These are phyloP conservation scores for Gymnocephalus cernua DNA, from an alignment of 2,113 vertebrate genomes.

Conservation along the genomic window DNA sequence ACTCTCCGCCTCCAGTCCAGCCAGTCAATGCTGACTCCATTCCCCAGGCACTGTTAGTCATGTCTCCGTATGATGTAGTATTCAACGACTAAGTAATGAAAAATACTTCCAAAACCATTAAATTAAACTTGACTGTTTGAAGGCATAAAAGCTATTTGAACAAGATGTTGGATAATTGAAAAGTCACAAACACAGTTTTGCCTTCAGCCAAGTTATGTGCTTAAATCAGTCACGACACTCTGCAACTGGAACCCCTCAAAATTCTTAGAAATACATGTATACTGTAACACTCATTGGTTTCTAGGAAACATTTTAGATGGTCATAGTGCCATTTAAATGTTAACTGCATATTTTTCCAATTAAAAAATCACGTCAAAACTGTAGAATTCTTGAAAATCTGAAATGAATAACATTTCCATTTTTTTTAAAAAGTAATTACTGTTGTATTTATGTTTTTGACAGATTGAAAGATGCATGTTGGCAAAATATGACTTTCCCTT, in stretches of 20 bases:
- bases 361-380: not conserved
- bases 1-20: conserved; percentile 37
- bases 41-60: conserved; percentile 35
- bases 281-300: not conserved
- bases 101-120: conserved; percentile 32
- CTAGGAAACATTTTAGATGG: too few species aligned
- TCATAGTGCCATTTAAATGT: not conserved
- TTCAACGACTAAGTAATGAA: conserved; percentile 39
- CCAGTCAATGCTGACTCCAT: conserved; percentile 38
- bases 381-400: not conserved
- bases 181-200: conserved; percentile 31
- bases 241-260: conserved; percentile 5
- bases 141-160: conserved; percentile 20
- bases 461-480: conserved; percentile 9
- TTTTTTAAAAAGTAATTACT: conserved; percentile 20
- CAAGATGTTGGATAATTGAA: conserved; percentile 27
- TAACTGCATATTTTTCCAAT: not conserved
- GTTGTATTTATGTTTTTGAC: conserved; percentile 25
- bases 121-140: conserved; percentile 34
- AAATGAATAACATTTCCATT: conserved; percentile 21
- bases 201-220: conserved; percentile 9
- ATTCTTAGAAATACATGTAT: not conserved
- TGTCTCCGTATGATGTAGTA: conserved; percentile 37
- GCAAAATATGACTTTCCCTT: not conserved
- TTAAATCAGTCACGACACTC: conserved; percentile 6